Evolutionary conservation across 2,113 vertebrate species (phyloP).

Genomic region (Calidris pygmaea): DNA sequence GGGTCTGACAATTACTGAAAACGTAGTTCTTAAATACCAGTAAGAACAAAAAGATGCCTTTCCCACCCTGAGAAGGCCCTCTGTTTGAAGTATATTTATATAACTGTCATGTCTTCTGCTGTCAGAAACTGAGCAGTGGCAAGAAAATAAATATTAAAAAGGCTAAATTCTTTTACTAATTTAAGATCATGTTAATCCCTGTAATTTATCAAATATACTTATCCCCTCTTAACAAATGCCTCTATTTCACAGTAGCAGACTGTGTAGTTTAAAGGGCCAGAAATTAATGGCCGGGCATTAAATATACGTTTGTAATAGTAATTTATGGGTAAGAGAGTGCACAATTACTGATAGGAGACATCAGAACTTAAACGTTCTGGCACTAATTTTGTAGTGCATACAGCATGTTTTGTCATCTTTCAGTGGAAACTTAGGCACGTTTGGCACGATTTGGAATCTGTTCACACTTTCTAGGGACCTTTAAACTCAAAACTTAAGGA

Average conservation of each 20-base stretch:
- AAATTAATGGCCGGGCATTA: conserved; percentile 1
- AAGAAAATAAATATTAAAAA: conserved; percentile 60
- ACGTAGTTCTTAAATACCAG: conserved; percentile 8
- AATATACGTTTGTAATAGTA: not conserved
- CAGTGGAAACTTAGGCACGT: not conserved
- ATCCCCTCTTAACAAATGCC: conserved; percentile 37
- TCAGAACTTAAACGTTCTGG: not conserved
- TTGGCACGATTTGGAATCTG: not conserved
- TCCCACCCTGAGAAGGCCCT: not conserved
- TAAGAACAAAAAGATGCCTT: conserved; percentile 42
- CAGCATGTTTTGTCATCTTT: not conserved
- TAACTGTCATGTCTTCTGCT: not conserved
- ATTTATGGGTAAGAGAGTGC: not conserved
- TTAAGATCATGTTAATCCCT: conserved; percentile 49
- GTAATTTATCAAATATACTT: conserved; percentile 52
- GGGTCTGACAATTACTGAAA: not conserved
- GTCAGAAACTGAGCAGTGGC: conserved; percentile 33
- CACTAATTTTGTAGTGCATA: not conserved
- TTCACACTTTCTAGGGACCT: not conserved
- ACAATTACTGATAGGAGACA: not conserved
- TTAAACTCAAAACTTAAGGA: not conserved
- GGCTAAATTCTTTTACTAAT: conserved; percentile 42
- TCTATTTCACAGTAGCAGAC: not conserved
- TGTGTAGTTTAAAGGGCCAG: conserved; percentile 14
- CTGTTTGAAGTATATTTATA: conserved; percentile 56